Percentiles rank a stretch among this genome's conserved stretches.
phyloP scores from a whole-genome alignment of 2,113 vertebrate species.

The Elephas maximus region DNA sequence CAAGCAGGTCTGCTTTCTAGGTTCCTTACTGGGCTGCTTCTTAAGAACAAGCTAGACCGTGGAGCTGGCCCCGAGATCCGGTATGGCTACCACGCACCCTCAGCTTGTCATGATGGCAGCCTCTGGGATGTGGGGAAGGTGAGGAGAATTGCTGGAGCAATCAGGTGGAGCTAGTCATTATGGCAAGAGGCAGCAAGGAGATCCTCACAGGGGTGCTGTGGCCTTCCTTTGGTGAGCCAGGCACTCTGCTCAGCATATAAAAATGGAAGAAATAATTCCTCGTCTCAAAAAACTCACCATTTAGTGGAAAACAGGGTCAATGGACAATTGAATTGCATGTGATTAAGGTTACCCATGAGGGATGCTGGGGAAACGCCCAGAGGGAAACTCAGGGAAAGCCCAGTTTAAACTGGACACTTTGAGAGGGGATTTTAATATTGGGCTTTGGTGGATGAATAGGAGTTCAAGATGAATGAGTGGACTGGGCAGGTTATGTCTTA shows the following conservation, averaged over 20 bases:
- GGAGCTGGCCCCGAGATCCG: neutral
- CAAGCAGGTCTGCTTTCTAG: neutral
- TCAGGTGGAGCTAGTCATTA: accelerated
- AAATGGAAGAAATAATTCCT: neutral
- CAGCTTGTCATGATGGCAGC: neutral
- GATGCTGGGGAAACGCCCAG: neutral
- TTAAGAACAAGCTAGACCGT: neutral
- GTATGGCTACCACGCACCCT: neutral
- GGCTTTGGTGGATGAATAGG: neutral
- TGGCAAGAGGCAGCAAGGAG: neutral
- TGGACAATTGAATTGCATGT: neutral
- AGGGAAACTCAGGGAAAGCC: neutral
- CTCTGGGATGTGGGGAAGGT: neutral
- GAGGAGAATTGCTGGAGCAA: neutral
- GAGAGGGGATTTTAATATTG: neutral
- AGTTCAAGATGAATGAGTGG: neutral
- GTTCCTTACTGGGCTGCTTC: neutral
- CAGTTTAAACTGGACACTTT: neutral
- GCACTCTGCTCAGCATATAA: neutral
- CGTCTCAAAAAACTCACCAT: neutral
- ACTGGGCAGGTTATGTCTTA: neutral
- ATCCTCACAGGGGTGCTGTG: neutral
- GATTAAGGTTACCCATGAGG: neutral
- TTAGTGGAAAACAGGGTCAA: neutral
- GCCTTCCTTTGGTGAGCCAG: neutral